Conservation (phyloP, 64 coral and sea anemone species). For the Pocillopora damicornis region DNA sequence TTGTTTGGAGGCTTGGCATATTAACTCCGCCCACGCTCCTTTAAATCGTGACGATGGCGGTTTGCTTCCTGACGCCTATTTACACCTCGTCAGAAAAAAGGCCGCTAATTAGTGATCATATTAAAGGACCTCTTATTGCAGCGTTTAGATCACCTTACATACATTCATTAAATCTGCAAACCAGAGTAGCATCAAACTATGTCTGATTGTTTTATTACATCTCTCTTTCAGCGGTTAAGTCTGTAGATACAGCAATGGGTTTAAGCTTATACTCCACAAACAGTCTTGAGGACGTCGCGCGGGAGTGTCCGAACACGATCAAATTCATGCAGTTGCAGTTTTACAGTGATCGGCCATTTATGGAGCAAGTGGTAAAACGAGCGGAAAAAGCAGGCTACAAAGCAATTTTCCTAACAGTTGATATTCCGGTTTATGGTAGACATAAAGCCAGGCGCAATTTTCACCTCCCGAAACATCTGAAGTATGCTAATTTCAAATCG, state of each 20-base stretch:
- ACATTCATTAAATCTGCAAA: no score
- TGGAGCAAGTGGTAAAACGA: conserved; percentile 3
- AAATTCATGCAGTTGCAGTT: conserved; percentile 32
- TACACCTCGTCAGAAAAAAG: no score
- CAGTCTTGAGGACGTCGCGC: conserved; percentile 6
- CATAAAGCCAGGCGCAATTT: conserved; percentile 7
- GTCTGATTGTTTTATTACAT: no score
- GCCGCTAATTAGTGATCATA: no score
- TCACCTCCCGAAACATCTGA: neutral
- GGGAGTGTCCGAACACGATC: conserved; percentile 9
- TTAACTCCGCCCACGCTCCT: no score
- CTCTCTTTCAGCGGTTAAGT: neutral
- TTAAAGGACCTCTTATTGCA: no score
- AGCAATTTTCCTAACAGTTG: neutral
- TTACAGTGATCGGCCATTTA: conserved; percentile 10
- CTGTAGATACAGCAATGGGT: neutral
- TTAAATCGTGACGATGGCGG: no score
- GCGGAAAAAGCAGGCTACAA: conserved; percentile 17
- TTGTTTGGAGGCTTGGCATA: no score
- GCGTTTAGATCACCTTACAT: no score
- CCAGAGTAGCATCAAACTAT: no score
- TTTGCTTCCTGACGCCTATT: no score
- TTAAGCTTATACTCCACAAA: conserved; percentile 4
- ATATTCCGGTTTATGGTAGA: neutral
- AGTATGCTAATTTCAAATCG: conserved; percentile 19